These are phyloP conservation scores for Sakesphorus luctuosus DNA, from an alignment of 2,113 vertebrate genomes.

Conservation along the genomic window DNA sequence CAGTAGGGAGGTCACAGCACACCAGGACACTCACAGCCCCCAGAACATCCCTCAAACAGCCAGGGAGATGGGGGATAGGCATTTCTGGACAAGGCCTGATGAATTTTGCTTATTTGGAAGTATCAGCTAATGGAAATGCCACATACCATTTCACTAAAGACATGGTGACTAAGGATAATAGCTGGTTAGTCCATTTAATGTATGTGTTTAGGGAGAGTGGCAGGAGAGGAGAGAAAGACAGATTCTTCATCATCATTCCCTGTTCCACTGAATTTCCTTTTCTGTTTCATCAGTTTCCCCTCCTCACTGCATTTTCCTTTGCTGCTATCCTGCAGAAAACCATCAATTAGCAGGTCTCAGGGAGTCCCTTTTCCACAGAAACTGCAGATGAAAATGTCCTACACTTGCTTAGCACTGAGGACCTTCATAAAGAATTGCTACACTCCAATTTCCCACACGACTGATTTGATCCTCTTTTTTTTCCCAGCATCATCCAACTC, in stretches of 20 bases:
- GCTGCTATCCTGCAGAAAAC: background rate
- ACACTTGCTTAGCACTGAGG: background rate
- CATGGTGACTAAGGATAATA: background rate
- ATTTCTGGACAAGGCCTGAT: background rate
- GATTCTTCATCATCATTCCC: background rate
- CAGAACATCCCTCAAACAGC: background rate
- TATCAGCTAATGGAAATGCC: background rate
- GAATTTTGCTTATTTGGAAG: background rate
- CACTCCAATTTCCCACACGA: background rate
- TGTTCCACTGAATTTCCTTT: background rate
- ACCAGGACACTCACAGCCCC: background rate
- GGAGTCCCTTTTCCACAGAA: background rate
- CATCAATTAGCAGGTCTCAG: background rate
- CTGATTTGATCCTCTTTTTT: background rate
- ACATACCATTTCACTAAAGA: background rate
- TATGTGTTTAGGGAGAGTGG: background rate
- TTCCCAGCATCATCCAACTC: background rate
- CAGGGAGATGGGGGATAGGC: background rate
- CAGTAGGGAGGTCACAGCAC: background rate
- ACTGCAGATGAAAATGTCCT: background rate
- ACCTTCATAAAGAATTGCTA: background rate
- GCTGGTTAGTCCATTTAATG: background rate
- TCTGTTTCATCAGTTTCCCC: background rate
- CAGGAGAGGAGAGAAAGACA: background rate
- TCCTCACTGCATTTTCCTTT: background rate